Evolutionary conservation across 2,888 invertebrate species (phyloP).

Genomic region (Cephus sareptanus): DNA sequence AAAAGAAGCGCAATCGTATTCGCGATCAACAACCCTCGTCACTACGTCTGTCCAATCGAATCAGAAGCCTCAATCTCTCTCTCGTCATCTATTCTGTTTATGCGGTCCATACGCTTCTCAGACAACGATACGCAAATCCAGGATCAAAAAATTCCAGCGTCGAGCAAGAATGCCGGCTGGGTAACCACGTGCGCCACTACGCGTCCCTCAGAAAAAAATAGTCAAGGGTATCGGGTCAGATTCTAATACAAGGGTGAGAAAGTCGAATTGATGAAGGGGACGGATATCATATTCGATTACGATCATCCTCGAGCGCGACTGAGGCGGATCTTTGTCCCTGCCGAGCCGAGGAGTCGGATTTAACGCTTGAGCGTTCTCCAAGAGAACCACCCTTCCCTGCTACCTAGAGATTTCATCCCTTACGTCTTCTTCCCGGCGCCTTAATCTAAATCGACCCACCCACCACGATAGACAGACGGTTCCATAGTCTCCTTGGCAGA

Average conservation of each 20-base stretch:
- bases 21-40: not conserved
- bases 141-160: not conserved
- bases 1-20: not conserved
- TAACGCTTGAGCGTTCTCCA: constrained; percentile 43
- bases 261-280: constrained; percentile 47
- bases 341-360: constrained; percentile 29
- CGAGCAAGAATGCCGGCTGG: not conserved
- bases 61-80: not conserved
- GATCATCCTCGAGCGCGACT: constrained; percentile 44
- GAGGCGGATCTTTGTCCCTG: constrained; percentile 51
- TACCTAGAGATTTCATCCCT: not conserved
- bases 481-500: not conserved
- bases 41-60: not conserved
- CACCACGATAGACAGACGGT: constrained; percentile 4
- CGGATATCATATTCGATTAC: constrained; percentile 62
- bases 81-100: not conserved
- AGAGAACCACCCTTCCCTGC: constrained; percentile 34
- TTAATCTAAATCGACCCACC: constrained; percentile 55
- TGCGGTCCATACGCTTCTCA: not conserved
- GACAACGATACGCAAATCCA: too few relatives aligned
- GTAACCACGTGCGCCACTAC: not conserved
- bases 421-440: constrained; percentile 23
- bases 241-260: constrained; percentile 20
- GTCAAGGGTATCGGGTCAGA: not conserved
- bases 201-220: not conserved